phyloP scores from a whole-genome alignment of 2,888 invertebrate genomes.

The Melikaiella ostensackeni region DNA sequence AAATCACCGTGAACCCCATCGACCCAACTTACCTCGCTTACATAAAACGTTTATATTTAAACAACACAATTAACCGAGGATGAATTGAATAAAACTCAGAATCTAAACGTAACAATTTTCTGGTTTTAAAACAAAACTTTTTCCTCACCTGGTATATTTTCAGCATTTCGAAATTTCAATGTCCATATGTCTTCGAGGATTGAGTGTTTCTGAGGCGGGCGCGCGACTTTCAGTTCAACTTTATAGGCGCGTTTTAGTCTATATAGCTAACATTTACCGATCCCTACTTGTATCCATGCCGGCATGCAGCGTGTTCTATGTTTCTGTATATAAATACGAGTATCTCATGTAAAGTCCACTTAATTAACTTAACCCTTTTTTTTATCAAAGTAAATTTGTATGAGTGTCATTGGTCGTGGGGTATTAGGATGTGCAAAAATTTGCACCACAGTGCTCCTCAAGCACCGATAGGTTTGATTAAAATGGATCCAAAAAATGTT shows the following conservation, averaged over 20 bases:
- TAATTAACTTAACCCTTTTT: no score
- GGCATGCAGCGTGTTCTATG: background rate
- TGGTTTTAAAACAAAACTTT: background rate
- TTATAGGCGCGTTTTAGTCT: constrained; percentile 67
- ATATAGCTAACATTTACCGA: constrained; percentile 10
- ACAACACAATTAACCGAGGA: background rate
- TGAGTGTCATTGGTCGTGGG: no score
- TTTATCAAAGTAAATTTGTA: no score
- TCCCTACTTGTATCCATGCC: background rate
- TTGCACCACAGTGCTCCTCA: no score
- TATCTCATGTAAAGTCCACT: no score
- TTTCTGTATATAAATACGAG: no score
- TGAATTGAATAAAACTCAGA: background rate
- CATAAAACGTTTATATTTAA: background rate
- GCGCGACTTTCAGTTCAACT: constrained; percentile 73
- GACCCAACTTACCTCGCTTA: no score
- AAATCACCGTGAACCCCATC: no score
- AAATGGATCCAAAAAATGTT: no score
- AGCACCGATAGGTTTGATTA: no score
- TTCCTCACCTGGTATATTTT: constrained; percentile 31
- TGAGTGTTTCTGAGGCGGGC: constrained; percentile 75
- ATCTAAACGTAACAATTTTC: background rate
- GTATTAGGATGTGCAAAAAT: no score
- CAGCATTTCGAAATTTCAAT: constrained; percentile 17
- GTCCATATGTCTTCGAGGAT: constrained; percentile 66